Conservation (phyloP, 1,140 invertebrate genomes). For the Polypedilum pembai region DNA sequence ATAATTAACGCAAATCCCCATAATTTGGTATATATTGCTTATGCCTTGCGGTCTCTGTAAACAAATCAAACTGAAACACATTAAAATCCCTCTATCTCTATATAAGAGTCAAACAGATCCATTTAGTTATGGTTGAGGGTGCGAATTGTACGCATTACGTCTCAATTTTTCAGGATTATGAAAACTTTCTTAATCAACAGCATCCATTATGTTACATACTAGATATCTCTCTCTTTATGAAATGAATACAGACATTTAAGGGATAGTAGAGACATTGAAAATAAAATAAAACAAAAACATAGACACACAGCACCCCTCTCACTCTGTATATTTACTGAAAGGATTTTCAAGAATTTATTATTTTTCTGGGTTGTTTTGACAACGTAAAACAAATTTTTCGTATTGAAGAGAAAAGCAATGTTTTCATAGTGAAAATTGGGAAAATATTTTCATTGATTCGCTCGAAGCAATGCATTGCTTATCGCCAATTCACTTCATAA, state of each 20-base stretch:
- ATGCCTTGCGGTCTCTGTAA: conserved; percentile 4
- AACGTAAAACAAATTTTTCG: conserved; percentile 25
- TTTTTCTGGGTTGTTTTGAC: conserved; percentile 26
- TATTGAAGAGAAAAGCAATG: not conserved
- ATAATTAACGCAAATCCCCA: conserved; percentile 15
- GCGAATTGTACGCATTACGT: not conserved
- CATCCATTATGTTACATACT: not conserved
- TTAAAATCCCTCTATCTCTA: too few species aligned
- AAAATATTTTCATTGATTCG: not conserved
- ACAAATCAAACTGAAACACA: not conserved
- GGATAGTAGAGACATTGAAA: too few species aligned
- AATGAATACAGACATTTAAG: too few species aligned
- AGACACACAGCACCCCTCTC: not conserved
- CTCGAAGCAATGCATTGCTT: not conserved
- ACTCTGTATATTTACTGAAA: conserved; percentile 4
- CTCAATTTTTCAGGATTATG: conserved; percentile 27
- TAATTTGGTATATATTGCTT: not conserved
- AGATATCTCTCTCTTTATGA: too few species aligned
- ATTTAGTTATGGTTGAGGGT: not conserved
- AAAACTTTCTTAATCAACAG: conserved; percentile 15
- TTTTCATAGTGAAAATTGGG: conserved; percentile 7
- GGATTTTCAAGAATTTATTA: conserved; percentile 28
- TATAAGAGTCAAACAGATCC: too few species aligned
- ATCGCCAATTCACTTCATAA: not conserved
- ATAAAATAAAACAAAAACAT: not conserved